Base-by-base conservation (phyloP, 2,113 vertebrate genomes). In the Struthio camelus region DNA sequence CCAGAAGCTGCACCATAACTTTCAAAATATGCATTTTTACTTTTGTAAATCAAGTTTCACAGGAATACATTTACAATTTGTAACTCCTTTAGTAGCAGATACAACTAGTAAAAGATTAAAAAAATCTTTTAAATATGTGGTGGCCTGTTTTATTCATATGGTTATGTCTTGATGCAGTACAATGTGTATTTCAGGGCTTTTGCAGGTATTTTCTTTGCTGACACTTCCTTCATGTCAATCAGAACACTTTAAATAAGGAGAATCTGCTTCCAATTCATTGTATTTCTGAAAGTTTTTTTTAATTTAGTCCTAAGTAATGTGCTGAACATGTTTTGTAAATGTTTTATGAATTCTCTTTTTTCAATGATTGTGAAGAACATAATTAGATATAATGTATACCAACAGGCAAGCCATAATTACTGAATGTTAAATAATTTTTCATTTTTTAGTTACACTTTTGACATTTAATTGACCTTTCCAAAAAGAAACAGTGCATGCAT, bases 401-500 rank as follows among this genome's bases (percentile, higher is more conserved):
- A 96, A 84, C 50, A 86, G 38, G 46, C 27, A 90, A 82, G 44
- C 7, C 94, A 44, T 71, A 93, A 79, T 51, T 59, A 46, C 32
- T 62, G 84, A 91, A 78, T 87, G 38, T 93, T 94, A 95, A 96
- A 61, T 89, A 94, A 87, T 93, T 80, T 81, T 77, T 72, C 18
- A 54, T 44, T 61, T 93, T 96, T 96, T 90, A 27, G 36, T 81
- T 92, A 44, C 5, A 36, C 3, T 84, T 92, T 40, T 67, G 53
- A 69, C 87, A 86, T 94, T 96, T 91, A 80, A 71, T 66, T 94
- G 94, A 92, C 88, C 90, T 97, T 97, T 96, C 48, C 20, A 54
- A 58, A 93, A 87, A 87, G 42, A 78, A 62, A 67, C 2, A 14
- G 4, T 11, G 9, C 15, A 20, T 87, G 66, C 27, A 76, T 83